Base-by-base conservation (phyloP, 2,888 invertebrate species). In the Sinelater perroti region DNA sequence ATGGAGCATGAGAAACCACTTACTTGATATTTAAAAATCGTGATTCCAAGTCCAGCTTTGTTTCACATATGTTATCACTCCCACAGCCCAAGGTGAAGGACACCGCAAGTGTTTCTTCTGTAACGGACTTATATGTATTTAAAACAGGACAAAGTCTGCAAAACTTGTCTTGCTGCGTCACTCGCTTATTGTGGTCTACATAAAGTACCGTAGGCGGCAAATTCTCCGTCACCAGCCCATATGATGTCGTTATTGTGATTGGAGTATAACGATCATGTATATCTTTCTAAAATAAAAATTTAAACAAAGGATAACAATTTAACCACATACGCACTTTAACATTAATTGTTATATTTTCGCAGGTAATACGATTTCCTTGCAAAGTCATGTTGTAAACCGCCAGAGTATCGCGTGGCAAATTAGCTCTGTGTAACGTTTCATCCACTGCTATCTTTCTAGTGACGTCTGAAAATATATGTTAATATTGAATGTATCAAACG, bases 21-120 rank as follows among this genome's bases (percentile, higher is more conserved):
- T 13, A 73, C 44, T 47, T 56, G 51, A 64, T 55, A n/a, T 60
- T 56, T 3, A 61, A 56, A 42, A 73, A 70, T 13, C 28, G 52
- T 1, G 67, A 46, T 16, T 67, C 47, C 10, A 74, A 46, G 20
- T 63, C 56, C n/a, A 74, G 61, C 17, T 65, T 58, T 1, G 74
- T 64, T 0, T 53, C 45, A 56, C 77, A 77, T 21, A 72, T 49
- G 30, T 72, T 67, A 47, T 74, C 73, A 13, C 56, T 50, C 3
- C 72, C 74, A 54, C 77, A 77, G 20, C 71, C 72, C 8, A 73
- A 61, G 7, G 66, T 62, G 56, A 75, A 76, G 0, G 73, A 68
- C 21, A 79, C 59, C 5, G 61, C 63, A 13, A 72, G 40, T 2
- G 60, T 42, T 16, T 66, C 65, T n/a, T 67, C 62, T 5, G 56